Evolutionary conservation across 2,888 invertebrate genomes (phyloP), one percentile per base, ranked within the genome.

Genomic region (Pinctada fucata): DNA sequence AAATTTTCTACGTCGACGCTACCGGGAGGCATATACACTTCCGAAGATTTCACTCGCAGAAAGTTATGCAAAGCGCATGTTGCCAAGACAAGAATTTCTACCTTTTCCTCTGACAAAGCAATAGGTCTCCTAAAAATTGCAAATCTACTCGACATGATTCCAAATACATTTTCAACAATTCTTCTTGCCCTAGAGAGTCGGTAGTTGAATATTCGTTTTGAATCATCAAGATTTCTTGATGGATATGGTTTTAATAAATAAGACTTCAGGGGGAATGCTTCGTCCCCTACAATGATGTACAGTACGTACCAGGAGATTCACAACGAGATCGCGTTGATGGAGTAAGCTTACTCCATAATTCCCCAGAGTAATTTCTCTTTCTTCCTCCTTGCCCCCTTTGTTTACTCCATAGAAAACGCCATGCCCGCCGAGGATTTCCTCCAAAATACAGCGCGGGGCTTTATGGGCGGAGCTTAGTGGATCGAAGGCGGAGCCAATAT

Each of bases 221-320:
- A 58, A 13, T 52, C 13, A 13, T 10, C n/a, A 10, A 83, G 63
- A n/a, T 69, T 16, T 8, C 72, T 6, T 8, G 66, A 49, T n/a
- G 82, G 76, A 72, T 76, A 84, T 3, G 85, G 85, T 76, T 81
- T 79, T 72, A 85, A 75, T 3, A 84, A 4, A 69, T 82, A 69
- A 1, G n/a, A 4, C 64, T 70, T 74, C n/a, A 84, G 58, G 2
- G 78, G 72, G 66, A 85, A n/a, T n/a, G n/a, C n/a, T n/a, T 85
- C 6, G 77, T 72, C 10, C 72, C 71, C n/a, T n/a, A n/a, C n/a
- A n/a, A n/a, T n/a, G n/a, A n/a, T n/a, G n/a, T n/a, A n/a, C n/a
- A n/a, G n/a, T n/a, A n/a, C n/a, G n/a, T n/a, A n/a, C n/a, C n/a
- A n/a, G n/a, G n/a, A n/a, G n/a, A n/a, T n/a, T n/a, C n/a, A n/a